Conservation (phyloP, 2,797 vertebrate species). For the Takifugu rubripes region DNA sequence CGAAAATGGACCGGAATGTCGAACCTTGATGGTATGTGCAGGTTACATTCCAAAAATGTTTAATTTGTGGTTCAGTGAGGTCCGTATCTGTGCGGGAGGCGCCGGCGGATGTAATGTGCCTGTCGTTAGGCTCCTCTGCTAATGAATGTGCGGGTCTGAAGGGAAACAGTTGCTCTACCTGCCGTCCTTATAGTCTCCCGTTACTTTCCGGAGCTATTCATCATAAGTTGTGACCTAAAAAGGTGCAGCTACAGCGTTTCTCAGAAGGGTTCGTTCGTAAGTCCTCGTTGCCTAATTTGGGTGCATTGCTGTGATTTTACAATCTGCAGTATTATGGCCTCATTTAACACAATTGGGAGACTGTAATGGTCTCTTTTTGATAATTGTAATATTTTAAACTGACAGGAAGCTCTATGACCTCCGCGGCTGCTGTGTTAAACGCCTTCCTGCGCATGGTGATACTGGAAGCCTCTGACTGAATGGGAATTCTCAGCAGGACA, state of each 20-base stretch:
- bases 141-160: constrained; percentile 52
- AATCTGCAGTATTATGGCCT: constrained; percentile 37
- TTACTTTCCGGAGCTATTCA: constrained; percentile 70
- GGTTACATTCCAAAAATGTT: constrained; percentile 40
- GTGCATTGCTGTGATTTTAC: constrained; percentile 51
- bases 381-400: constrained; percentile 40
- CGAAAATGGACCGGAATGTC: constrained; percentile 12
- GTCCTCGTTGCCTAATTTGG: constrained; percentile 60
- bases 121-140: constrained; percentile 34
- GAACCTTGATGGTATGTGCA: constrained; percentile 35
- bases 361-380: constrained; percentile 37
- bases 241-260: constrained; percentile 57
- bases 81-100: constrained; percentile 24
- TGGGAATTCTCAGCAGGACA: constrained; percentile 41
- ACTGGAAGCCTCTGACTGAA: constrained; percentile 26
- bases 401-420: constrained; percentile 33
- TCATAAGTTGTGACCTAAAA: constrained; percentile 67
- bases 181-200: constrained; percentile 47
- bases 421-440: constrained; percentile 31
- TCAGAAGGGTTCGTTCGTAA: constrained; percentile 53
- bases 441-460: constrained; percentile 14
- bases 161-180: constrained; percentile 49
- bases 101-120: constrained; percentile 20
- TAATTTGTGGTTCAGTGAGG: constrained; percentile 38
- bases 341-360: constrained; percentile 27